Base-by-base conservation (phyloP, 2,888 invertebrate species). In the Syritta pipiens region DNA sequence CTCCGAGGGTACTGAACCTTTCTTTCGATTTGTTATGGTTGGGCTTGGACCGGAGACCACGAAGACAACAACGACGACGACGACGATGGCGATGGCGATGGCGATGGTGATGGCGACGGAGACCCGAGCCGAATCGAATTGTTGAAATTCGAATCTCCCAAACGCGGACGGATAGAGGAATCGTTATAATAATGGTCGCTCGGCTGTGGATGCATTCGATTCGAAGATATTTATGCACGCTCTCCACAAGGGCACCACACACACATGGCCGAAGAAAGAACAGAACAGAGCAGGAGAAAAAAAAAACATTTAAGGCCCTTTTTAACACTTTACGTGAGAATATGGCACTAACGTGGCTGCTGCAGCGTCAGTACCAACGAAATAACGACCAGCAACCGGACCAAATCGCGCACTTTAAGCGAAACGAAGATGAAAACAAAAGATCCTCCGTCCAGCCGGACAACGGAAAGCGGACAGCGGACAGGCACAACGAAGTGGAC, bases 291-390 rank as follows among this genome's bases (percentile, higher is more conserved):
- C 32, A 57, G 48, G n/a, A 14, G 9, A 30, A 42, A 37, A 51
- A 51, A 55, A 75, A 51, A 24, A 55, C 46, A 69, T 81, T 81
- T 69, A 81, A 72, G 30, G 40, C 69, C 74, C 75, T 75, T 81
- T 81, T 81, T 81, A 81, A 81, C 81, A 81, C 81, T 81, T 81
- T 81, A 81, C 81, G 81, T 81, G 81, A 81, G 81, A 81, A 81
- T 81, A 81, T 81, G 75, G 75, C 75, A 81, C 74, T 75, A 81
- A 74, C 79, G 79, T 67, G 62, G 37, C 68, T 62, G 59, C n/a
- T n/a, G 40, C 65, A 77, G 77, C 77, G 67, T 77, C 60, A 68
- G 55, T 42, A 35, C 48, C 26, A 48, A 26, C 1, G 49, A 37
- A 37, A 37, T 37, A 17, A 17, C n/a, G 37, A 9, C 37, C 37